These are phyloP conservation scores for Orchesella cincta DNA, from an alignment of 1,140 invertebrate genomes.

Conservation along the genomic window DNA sequence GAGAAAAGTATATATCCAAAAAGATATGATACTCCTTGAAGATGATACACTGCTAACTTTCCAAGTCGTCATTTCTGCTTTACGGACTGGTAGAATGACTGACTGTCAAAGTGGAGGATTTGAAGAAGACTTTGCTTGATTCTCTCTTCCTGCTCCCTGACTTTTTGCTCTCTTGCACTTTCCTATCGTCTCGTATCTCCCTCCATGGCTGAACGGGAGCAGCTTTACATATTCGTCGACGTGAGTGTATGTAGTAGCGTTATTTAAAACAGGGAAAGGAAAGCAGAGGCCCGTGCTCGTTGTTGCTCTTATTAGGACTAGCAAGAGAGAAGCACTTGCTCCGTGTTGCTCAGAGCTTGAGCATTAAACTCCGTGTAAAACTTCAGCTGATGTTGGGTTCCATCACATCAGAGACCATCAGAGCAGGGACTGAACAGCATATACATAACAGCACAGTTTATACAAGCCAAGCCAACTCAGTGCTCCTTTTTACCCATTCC, in stretches of 20 bases:
- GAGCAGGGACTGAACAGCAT: too few relatives aligned
- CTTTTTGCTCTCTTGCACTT: slow-evolving; percentile 22
- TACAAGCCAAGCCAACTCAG: too few relatives aligned
- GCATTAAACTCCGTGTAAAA: neutral
- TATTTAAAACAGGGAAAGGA: neutral
- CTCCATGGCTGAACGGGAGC: neutral
- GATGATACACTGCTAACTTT: too few relatives aligned
- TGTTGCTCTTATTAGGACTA: slow-evolving; percentile 7
- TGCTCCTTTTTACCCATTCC: too few relatives aligned
- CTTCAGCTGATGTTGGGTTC: neutral
- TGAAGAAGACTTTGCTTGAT: slow-evolving; percentile 19
- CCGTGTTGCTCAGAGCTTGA: neutral
- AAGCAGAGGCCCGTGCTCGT: neutral
- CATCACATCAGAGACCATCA: neutral
- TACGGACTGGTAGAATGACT: slow-evolving; percentile 2
- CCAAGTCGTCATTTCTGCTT: neutral
- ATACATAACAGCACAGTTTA: too few relatives aligned
- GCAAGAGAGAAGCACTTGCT: neutral
- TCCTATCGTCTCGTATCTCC: neutral
- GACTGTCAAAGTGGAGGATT: slow-evolving; percentile 13
- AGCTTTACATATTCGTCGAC: too few relatives aligned
- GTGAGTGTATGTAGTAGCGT: too few relatives aligned
- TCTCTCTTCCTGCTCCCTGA: slow-evolving; percentile 5
- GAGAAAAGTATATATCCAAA: neutral
- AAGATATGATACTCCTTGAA: too few relatives aligned